Conservation (phyloP, 2,797 vertebrate species). For the Spizella passerina region DNA sequence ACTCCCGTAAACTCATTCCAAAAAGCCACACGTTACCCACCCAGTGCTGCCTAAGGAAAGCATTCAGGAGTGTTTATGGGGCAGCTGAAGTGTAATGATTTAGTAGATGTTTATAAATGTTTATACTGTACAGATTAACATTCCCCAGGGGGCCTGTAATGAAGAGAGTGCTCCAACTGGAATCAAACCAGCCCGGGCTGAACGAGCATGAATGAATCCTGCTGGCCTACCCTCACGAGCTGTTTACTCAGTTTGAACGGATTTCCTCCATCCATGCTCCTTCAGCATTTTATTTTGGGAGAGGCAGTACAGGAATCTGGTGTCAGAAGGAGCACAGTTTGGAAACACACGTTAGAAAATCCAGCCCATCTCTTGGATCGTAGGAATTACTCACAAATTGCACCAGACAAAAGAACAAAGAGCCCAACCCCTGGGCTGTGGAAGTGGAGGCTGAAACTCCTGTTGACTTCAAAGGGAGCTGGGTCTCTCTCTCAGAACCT, state of each 20-base stretch:
- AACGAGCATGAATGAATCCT: constrained; percentile 69
- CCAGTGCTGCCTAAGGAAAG: constrained; percentile 61
- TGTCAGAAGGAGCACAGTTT: background rate
- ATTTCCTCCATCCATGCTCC: constrained; percentile 62
- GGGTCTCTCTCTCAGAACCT: background rate
- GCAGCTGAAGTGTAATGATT: constrained; percentile 78
- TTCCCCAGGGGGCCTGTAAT: constrained; percentile 73
- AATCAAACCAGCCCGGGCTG: constrained; percentile 69
- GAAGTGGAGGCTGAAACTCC: constrained; percentile 9
- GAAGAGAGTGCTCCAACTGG: constrained; percentile 72
- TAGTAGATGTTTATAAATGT: constrained; percentile 79
- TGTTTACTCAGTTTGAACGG: constrained; percentile 64
- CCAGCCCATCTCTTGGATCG: background rate
- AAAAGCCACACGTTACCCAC: constrained; percentile 54
- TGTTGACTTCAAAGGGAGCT: constrained; percentile 24
- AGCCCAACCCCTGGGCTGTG: background rate
- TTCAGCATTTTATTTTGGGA: constrained; percentile 49
- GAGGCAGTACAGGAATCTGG: background rate
- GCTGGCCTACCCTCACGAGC: constrained; percentile 53
- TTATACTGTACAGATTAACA: constrained; percentile 77
- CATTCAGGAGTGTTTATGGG: constrained; percentile 73
- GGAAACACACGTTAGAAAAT: constrained; percentile 2
- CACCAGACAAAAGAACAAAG: constrained; percentile 45
- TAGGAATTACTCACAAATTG: constrained; percentile 23
- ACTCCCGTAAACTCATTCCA: constrained; percentile 37